Evolutionary conservation across 2,888 invertebrate genomes (phyloP).

Genomic region (Hydriomena furcata): DNA sequence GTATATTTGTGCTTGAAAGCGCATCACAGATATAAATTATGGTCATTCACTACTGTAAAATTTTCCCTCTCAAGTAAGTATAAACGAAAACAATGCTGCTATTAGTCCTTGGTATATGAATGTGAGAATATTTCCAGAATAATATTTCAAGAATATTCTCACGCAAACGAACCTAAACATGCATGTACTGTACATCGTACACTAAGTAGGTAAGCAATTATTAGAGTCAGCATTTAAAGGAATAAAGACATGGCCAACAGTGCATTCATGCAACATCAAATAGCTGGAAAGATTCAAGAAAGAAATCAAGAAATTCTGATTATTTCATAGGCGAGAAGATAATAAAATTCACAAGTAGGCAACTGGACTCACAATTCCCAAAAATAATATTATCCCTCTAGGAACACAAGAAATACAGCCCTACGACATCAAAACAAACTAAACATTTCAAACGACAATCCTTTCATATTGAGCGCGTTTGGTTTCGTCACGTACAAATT

Average conservation of each 20-base stretch:
- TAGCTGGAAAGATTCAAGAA: no score
- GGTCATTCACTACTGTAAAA: not conserved
- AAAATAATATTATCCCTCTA: not conserved
- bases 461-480: slow-evolving; percentile 1
- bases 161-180: slow-evolving; percentile 27
- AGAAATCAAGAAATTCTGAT: no score
- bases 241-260: slow-evolving; percentile 22
- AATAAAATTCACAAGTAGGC: no score
- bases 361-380: not conserved
- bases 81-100: slow-evolving; percentile 2
- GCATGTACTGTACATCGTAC: no score
- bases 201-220: slow-evolving; percentile 8
- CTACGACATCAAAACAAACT: slow-evolving; percentile 2
- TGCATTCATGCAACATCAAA: slow-evolving; percentile 20
- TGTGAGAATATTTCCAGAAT: slow-evolving; percentile 40
- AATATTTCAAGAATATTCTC: slow-evolving; percentile 37
- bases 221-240: slow-evolving; percentile 12
- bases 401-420: not conserved
- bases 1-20: no score
- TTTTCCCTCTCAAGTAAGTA: not conserved
- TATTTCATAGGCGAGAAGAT: no score
- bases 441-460: not conserved
- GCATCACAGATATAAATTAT: no score
- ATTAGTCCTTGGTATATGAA: slow-evolving; percentile 17
- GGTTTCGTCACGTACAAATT: slow-evolving; percentile 21